Conservation (phyloP, 1,140 invertebrate species). For the Euwallacea fornicatus region DNA sequence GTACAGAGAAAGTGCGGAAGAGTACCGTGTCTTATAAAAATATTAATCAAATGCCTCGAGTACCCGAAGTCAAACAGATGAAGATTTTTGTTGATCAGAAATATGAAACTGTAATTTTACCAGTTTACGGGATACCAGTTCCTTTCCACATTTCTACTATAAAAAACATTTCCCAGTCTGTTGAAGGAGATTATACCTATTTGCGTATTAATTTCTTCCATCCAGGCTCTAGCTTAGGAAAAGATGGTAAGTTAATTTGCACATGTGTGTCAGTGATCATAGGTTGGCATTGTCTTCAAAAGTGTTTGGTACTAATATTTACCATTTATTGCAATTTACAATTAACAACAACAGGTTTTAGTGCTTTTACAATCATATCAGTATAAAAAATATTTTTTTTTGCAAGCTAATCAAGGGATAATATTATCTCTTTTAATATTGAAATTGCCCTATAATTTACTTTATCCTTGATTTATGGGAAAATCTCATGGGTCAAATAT, state of each 20-base stretch:
- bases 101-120: slow-evolving; percentile 96
- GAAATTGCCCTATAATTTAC: no score
- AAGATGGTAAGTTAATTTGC: slow-evolving; percentile 65
- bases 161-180: slow-evolving; percentile 97
- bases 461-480: neutral
- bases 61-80: slow-evolving; percentile 85
- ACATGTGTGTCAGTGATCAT: neutral
- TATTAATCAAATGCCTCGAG: slow-evolving; percentile 87
- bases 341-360: neutral
- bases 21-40: slow-evolving; percentile 95
- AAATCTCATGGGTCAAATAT: neutral
- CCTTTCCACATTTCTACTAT: slow-evolving; percentile 99
- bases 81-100: slow-evolving; percentile 97
- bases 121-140: slow-evolving; percentile 92
- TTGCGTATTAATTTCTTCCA: slow-evolving; percentile 99
- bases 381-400: no score
- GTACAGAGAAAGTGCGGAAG: slow-evolving; percentile 90
- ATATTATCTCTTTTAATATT: no score
- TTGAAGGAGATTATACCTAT: slow-evolving; percentile 99
- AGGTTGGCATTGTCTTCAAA: neutral
- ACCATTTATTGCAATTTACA: neutral
- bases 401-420: no score
- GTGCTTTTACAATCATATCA: neutral
- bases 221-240: slow-evolving; percentile 93
- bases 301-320: neutral